A percentile compares a stretch with the other conserved stretches of the same genome.
phyloP scores from a whole-genome alignment of 2,888 invertebrate genomes.

The Scrobipalpa costella region DNA sequence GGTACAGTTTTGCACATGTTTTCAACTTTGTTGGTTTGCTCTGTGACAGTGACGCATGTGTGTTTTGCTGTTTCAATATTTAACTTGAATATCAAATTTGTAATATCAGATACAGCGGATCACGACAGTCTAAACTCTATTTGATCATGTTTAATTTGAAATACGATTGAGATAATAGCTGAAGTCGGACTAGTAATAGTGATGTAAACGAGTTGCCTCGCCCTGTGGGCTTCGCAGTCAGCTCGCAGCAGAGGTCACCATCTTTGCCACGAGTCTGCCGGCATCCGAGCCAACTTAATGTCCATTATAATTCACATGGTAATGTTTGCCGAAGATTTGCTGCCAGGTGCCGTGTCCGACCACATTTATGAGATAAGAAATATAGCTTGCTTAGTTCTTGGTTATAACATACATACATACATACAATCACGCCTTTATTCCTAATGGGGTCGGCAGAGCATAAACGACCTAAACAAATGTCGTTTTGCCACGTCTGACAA shows the following conservation, averaged over 20 bases:
- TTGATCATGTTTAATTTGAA: constrained; percentile 1
- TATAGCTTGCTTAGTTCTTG: background rate
- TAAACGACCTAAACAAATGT: no score
- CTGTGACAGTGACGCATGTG: constrained; percentile 29
- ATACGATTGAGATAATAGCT: background rate
- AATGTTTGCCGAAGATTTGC: constrained; percentile 16
- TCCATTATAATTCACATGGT: constrained; percentile 34
- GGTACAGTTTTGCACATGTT: background rate
- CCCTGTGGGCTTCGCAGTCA: constrained; percentile 11
- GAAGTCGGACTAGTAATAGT: constrained; percentile 8
- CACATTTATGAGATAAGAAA: background rate
- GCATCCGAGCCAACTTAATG: constrained; percentile 42
- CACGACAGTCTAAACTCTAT: background rate
- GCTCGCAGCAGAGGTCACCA: constrained; percentile 57
- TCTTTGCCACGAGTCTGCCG: constrained; percentile 50
- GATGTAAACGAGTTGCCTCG: constrained; percentile 17
- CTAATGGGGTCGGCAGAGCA: no score
- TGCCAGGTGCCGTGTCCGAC: background rate
- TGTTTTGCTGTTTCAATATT: constrained; percentile 15
- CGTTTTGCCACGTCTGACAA: no score
- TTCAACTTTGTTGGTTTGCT: background rate
- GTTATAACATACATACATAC: no score
- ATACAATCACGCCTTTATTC: no score
- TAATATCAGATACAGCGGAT: background rate
- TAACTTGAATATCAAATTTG: background rate